Percentiles rank a stretch among this genome's conserved stretches.
phyloP scores from a whole-genome alignment of 64 coral and sea anemone species.

The Actinia equina region DNA sequence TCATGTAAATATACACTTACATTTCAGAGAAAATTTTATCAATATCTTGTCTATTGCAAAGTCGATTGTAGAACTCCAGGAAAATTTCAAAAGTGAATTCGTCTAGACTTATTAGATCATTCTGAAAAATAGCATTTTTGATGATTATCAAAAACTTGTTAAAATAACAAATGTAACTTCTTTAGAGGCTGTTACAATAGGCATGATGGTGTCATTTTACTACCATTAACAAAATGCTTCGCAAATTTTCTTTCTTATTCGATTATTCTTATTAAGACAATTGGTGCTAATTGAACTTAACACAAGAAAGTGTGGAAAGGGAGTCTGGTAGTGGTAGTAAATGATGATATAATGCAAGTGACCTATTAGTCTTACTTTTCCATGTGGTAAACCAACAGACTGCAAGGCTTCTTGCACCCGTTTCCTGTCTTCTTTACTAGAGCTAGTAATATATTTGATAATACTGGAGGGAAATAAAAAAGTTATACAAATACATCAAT shows the following conservation, averaged over 20 bases:
- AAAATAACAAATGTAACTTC: too few relatives aligned
- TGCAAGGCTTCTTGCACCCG: slow-evolving; percentile 72
- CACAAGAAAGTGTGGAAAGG: too few relatives aligned
- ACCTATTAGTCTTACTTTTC: slow-evolving; percentile 43
- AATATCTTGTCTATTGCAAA: slow-evolving; percentile 94
- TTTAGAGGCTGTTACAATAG: too few relatives aligned
- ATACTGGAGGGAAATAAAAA: slow-evolving; percentile 39
- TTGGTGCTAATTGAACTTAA: too few relatives aligned
- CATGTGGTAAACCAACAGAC: slow-evolving; percentile 78
- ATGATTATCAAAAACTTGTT: slow-evolving; percentile 30
- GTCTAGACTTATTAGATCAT: slow-evolving; percentile 73
- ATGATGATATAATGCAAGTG: too few relatives aligned
- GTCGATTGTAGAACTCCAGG: slow-evolving; percentile 85
- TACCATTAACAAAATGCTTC: too few relatives aligned
- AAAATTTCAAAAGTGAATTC: slow-evolving; percentile 88
- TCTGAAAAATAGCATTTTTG: slow-evolving; percentile 29
- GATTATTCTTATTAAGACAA: too few relatives aligned
- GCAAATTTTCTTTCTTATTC: too few relatives aligned
- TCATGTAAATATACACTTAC: slow-evolving; percentile 30
- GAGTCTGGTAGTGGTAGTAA: too few relatives aligned
- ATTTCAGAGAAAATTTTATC: slow-evolving; percentile 95
- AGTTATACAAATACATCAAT: background rate
- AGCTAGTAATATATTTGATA: slow-evolving; percentile 65
- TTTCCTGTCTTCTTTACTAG: slow-evolving; percentile 84
- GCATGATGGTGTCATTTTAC: too few relatives aligned